Base-by-base conservation (phyloP, 2,888 invertebrate genomes). In the Harmothoe impar region DNA sequence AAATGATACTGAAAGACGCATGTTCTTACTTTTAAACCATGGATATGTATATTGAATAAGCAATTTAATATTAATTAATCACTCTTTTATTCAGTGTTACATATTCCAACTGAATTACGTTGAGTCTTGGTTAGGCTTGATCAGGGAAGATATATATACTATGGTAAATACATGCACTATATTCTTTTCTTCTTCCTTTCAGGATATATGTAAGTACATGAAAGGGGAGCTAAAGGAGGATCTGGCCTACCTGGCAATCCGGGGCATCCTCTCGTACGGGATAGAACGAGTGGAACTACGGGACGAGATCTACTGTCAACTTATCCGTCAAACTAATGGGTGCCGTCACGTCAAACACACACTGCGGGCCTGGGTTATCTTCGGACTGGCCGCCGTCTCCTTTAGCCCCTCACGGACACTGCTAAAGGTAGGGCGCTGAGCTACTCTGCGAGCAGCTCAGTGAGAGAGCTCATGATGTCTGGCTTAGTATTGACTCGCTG, bases 161-260 rank as follows among this genome's bases (percentile, higher is more conserved):
- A n/a, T n/a, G n/a, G n/a, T n/a, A n/a, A n/a, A n/a, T n/a, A n/a
- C n/a, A n/a, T n/a, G n/a, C n/a, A n/a, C n/a, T n/a, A n/a, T n/a
- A n/a, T n/a, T n/a, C n/a, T n/a, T n/a, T n/a, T n/a, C n/a, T 23
- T n/a, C 35, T 23, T 81, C 43, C 90, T 95, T 96, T 12, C 94
- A 98, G 98, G 98, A 99, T 94, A 96, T 99, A 20, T 98, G 98
- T 94, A 98, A 98, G 94, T 98, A 98, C 95, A 97, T 98, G 95
- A 97, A 98, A 29, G 98, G 98, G 0, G 99, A 99, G 95, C 96
- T 98, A 94, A 98, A 98, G 92, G 96, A 97, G 0, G 91, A 92
- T 31, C 33, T 81, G 15, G 72, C 33, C 33, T 56, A 90, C 43
- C 77, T 81, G 0, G 33, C 89, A 17, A 68, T 93, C 33, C 86